These are phyloP conservation scores for Parnassius orleans DNA, from an alignment of 2,888 invertebrate species.

Conservation along the genomic window DNA sequence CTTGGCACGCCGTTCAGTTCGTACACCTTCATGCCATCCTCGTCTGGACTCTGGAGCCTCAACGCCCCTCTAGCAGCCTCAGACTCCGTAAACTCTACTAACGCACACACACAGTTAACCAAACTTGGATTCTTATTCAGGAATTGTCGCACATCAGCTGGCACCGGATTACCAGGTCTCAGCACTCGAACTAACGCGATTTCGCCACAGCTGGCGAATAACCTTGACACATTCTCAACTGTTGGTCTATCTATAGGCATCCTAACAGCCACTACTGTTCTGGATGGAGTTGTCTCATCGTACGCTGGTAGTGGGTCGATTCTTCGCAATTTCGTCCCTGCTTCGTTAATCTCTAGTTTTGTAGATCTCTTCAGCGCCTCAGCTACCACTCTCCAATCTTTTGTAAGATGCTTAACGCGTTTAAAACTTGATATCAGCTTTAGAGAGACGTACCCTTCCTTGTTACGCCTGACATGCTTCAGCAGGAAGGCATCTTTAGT, in stretches of 20 bases:
- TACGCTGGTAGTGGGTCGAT: slow-evolving; percentile 92
- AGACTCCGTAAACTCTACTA: slow-evolving; percentile 94
- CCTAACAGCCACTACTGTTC: slow-evolving; percentile 93
- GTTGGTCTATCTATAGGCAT: slow-evolving; percentile 92
- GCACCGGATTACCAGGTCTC: slow-evolving; percentile 93
- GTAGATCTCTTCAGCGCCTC: slow-evolving; percentile 89
- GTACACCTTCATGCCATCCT: slow-evolving; percentile 86
- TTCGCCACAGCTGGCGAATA: slow-evolving; percentile 94
- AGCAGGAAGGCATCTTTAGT: slow-evolving; percentile 96
- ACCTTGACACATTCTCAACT: slow-evolving; percentile 94
- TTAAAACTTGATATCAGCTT: slow-evolving; percentile 98
- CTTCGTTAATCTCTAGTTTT: slow-evolving; percentile 93
- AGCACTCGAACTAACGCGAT: slow-evolving; percentile 93
- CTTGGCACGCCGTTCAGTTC: slow-evolving; percentile 87
- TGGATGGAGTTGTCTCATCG: slow-evolving; percentile 95
- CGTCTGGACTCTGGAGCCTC: slow-evolving; percentile 81
- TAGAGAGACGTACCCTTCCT: slow-evolving; percentile 96
- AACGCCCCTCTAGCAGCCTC: slow-evolving; percentile 92
- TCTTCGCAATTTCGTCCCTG: slow-evolving; percentile 93
- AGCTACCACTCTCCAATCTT: slow-evolving; percentile 96
- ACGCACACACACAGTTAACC: slow-evolving; percentile 91
- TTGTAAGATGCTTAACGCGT: slow-evolving; percentile 95
- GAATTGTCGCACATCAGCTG: slow-evolving; percentile 94
- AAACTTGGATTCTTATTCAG: slow-evolving; percentile 94
- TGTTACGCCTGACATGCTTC: slow-evolving; percentile 96